A percentile compares a stretch with the other conserved stretches of the same genome.
Conservation (phyloP, 2,888 invertebrate species). For the Caradrina kadenii region DNA sequence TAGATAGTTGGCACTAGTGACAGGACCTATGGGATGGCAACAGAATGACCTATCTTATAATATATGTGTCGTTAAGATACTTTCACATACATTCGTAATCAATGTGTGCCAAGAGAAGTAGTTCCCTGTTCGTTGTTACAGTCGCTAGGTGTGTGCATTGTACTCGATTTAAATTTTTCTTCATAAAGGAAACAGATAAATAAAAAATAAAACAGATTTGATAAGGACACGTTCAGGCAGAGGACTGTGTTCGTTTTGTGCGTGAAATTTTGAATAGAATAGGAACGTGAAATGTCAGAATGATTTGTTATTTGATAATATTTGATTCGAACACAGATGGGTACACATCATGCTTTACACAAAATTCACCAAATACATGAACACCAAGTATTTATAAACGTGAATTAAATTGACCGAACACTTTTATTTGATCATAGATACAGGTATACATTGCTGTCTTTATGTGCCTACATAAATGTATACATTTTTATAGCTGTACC, state of each 20-base stretch:
- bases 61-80: constrained; percentile 12
- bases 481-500: constrained; percentile 1
- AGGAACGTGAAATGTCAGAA: background rate
- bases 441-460: background rate
- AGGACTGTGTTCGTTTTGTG: constrained; percentile 64
- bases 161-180: constrained; percentile 62
- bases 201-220: constrained; percentile 46
- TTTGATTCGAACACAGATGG: constrained; percentile 10
- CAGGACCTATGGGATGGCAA: constrained; percentile 27
- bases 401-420: constrained; percentile 16
- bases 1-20: constrained; percentile 43
- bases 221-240: constrained; percentile 64
- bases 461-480: constrained; percentile 3
- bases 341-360: background rate
- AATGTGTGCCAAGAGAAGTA: constrained; percentile 58
- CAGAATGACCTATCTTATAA: constrained; percentile 17
- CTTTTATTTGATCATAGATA: background rate
- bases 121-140: constrained; percentile 27
- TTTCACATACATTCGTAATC: constrained; percentile 19
- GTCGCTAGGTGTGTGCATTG: constrained; percentile 60
- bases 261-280: constrained; percentile 25
- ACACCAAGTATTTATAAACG: background rate
- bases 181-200: constrained; percentile 44
- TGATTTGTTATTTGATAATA: constrained; percentile 15
- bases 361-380: constrained; percentile 22